Base-by-base conservation (phyloP, 2,797 vertebrate species). In the Macropus fuliginosus region DNA sequence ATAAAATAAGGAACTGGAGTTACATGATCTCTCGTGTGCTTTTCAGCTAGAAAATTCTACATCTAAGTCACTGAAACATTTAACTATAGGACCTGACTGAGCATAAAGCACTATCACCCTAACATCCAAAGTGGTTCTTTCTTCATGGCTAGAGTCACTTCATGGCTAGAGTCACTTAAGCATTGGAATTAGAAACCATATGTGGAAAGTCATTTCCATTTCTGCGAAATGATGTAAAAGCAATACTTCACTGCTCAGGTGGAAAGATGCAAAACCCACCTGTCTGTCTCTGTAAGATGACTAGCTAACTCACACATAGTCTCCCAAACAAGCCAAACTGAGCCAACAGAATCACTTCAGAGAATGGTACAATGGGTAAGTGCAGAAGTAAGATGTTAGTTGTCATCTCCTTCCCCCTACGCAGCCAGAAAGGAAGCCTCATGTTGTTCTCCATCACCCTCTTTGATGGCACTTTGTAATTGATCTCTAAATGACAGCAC, bases 241-340 rank as follows among this genome's bases (percentile, higher is more conserved):
- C 40, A 87, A 87, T 50, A 87, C n/a, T 40, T 74, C 62, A 74
- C 21, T 74, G 62, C 16, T 74, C 16, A 74, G n/a, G 62, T 40
- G 16, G 62, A 74, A 74, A 74, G 62, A 74, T 74, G 62, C 16
- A 74, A 74, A n/a, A n/a, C 16, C 13, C 62, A n/a, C 34, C 62
- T 40, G 13, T 34, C 59, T 34, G 4, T 81, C 40, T 81, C 40
- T 46, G n/a, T 81, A 87, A 28, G 21, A 46, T 50, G 9, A 50
- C 74, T 87, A 9, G 9, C 40, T 81, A 50, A 87, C 95, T 93
- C 93, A 93, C 91, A 94, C 96, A 56, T 46, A 96, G 90, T 54
- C 81, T 92, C 93, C 94, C 93, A 91, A 92, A 93, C 81, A 96
- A 56, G 46, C 46, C 90, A 81, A 92, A 96, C 57, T 94, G 95